A percentile compares a stretch with the other conserved stretches of the same genome.
Conservation (phyloP, 2,113 vertebrate genomes). For the Pipra filicauda region DNA sequence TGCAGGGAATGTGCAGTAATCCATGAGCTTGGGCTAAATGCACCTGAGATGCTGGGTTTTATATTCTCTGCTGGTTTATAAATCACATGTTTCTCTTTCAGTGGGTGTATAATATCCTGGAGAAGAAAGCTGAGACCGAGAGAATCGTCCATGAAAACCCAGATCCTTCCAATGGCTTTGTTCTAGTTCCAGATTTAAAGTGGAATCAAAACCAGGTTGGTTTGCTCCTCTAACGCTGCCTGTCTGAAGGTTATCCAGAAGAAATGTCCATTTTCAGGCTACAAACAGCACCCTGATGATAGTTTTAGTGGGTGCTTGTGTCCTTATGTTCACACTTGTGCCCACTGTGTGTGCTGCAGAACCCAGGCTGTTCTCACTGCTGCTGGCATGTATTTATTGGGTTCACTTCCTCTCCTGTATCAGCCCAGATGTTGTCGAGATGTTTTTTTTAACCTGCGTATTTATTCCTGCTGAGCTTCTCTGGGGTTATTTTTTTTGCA, state of each 20-base stretch:
- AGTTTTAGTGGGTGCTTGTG: not conserved
- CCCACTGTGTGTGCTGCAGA: not conserved
- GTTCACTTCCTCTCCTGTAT: not conserved
- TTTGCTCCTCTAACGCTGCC: not conserved
- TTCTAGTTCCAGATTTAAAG: constrained; percentile 94
- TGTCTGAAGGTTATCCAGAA: not conserved
- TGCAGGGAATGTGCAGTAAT: not conserved
- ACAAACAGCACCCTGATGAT: not conserved
- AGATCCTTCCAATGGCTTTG: constrained; percentile 82
- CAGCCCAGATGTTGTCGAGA: not conserved
- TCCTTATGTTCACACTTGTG: not conserved
- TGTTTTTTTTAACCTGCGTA: not conserved
- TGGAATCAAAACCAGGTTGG: constrained; percentile 96
- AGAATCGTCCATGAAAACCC: constrained; percentile 89
- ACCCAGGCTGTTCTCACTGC: not conserved
- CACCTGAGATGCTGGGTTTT: not conserved
- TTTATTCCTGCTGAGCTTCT: not conserved
- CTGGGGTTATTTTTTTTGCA: not conserved
- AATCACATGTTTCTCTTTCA: constrained; percentile 26
- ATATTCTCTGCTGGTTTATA: not conserved
- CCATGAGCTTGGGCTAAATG: not conserved
- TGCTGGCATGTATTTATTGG: not conserved
- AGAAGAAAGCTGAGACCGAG: constrained; percentile 93
- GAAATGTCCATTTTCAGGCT: not conserved
- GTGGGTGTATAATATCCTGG: constrained; percentile 97